phyloP scores from a whole-genome alignment of 2,888 invertebrate species.

The Agrochola macilenta region DNA sequence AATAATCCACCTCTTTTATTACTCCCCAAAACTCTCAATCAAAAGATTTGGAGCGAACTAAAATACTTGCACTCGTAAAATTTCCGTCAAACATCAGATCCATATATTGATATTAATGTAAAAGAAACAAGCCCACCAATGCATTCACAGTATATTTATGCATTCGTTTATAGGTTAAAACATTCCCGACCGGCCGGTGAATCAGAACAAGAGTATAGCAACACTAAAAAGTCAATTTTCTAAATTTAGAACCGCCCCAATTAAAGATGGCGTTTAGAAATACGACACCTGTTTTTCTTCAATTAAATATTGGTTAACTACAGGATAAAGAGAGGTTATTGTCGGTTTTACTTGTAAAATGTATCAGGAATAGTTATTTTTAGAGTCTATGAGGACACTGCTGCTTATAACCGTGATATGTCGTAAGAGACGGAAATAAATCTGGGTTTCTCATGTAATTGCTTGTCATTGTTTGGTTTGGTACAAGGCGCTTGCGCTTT shows the following conservation, averaged over 20 bases:
- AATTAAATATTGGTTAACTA: slow-evolving; percentile 67
- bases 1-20: neutral
- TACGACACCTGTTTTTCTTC: slow-evolving; percentile 76
- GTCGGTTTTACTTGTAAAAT: slow-evolving; percentile 35
- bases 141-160: slow-evolving; percentile 54
- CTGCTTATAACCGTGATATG: slow-evolving; percentile 45
- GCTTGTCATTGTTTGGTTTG: slow-evolving; percentile 33
- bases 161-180: slow-evolving; percentile 63
- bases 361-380: slow-evolving; percentile 50
- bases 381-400: slow-evolving; percentile 52
- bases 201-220: slow-evolving; percentile 67
- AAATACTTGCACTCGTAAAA: slow-evolving; percentile 8
- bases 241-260: slow-evolving; percentile 79
- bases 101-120: slow-evolving; percentile 48
- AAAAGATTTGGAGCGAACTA: slow-evolving; percentile 24
- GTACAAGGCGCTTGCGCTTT: neutral
- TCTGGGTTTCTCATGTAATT: slow-evolving; percentile 41
- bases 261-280: slow-evolving; percentile 76
- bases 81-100: slow-evolving; percentile 27
- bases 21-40: slow-evolving; percentile 12
- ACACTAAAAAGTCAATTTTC: slow-evolving; percentile 76
- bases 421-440: slow-evolving; percentile 58
- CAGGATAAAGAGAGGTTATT: slow-evolving; percentile 40
- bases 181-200: slow-evolving; percentile 62
- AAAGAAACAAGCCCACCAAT: slow-evolving; percentile 43